These are phyloP conservation scores for Coptotermes formosanus DNA, from an alignment of 1,140 invertebrate species.

Conservation along the genomic window DNA sequence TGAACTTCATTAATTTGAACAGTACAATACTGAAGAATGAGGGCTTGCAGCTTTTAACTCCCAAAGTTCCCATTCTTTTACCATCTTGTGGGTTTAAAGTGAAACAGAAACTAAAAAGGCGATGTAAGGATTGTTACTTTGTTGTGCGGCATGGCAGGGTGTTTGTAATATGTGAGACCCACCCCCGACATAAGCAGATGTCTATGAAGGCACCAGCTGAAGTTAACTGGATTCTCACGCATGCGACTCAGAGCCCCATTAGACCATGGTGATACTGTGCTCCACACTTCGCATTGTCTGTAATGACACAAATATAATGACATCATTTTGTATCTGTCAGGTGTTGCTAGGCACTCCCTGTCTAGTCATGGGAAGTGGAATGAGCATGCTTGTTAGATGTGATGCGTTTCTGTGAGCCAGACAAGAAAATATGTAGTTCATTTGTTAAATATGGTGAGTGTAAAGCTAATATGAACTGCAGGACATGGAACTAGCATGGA, in stretches of 20 bases:
- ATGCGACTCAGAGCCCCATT: slow-evolving; percentile 63
- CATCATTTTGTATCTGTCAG: too few species aligned
- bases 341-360: too few species aligned
- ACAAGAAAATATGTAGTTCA: too few species aligned
- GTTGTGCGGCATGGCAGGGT: slow-evolving; percentile 63
- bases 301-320: too few species aligned
- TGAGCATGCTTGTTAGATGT: too few species aligned
- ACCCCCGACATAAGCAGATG: slow-evolving; percentile 78
- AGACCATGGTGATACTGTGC: slow-evolving; percentile 48
- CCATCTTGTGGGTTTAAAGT: slow-evolving; percentile 57
- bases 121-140: slow-evolving; percentile 77
- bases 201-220: slow-evolving; percentile 60
- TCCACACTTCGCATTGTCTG: too few species aligned
- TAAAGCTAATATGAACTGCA: too few species aligned
- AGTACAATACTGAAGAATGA: background rate
- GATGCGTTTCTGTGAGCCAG: too few species aligned
- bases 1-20: background rate
- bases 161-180: slow-evolving; percentile 71
- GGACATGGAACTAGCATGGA: too few species aligned
- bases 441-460: too few species aligned
- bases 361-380: too few species aligned
- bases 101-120: slow-evolving; percentile 55
- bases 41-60: background rate
- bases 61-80: slow-evolving; percentile 29
- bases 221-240: slow-evolving; percentile 69